Conservation (phyloP, 2,113 vertebrate genomes). For the Ictalurus punctatus region DNA sequence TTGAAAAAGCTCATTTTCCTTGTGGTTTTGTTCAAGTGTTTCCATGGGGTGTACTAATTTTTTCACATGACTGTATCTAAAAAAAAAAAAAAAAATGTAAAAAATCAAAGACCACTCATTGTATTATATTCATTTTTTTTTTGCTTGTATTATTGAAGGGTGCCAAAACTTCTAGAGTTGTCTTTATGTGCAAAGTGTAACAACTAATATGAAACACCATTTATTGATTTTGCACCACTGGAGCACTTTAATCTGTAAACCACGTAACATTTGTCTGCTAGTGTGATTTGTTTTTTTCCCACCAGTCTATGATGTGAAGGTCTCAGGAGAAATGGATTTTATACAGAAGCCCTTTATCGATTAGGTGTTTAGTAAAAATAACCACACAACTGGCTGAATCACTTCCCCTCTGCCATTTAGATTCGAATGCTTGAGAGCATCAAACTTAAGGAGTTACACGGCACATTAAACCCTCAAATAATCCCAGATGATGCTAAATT, state of each 20-base stretch:
- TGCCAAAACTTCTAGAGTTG: neutral
- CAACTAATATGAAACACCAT: neutral
- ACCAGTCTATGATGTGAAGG: neutral
- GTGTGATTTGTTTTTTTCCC: neutral
- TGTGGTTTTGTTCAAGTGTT: no score
- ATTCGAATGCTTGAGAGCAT: conserved; percentile 7
- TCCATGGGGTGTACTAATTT: neutral
- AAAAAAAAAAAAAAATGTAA: no score
- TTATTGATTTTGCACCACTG: neutral
- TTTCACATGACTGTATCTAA: no score
- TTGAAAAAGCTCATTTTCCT: no score
- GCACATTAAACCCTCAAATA: neutral
- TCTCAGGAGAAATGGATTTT: conserved; percentile 46
- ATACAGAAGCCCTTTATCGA: conserved; percentile 39
- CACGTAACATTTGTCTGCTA: neutral
- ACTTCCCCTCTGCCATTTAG: conserved; percentile 15
- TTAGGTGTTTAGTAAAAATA: conserved; percentile 44
- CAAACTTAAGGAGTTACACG: neutral
- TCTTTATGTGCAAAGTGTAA: neutral
- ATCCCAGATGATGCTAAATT: neutral
- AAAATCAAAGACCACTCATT: no score
- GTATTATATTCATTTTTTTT: neutral
- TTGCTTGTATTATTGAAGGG: neutral
- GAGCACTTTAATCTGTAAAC: neutral
- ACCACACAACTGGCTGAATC: conserved; percentile 31